Percentiles rank a stretch among this genome's conserved stretches.
phyloP scores from a whole-genome alignment of 2,797 vertebrate species.

The Hypotaenidia okinawae region DNA sequence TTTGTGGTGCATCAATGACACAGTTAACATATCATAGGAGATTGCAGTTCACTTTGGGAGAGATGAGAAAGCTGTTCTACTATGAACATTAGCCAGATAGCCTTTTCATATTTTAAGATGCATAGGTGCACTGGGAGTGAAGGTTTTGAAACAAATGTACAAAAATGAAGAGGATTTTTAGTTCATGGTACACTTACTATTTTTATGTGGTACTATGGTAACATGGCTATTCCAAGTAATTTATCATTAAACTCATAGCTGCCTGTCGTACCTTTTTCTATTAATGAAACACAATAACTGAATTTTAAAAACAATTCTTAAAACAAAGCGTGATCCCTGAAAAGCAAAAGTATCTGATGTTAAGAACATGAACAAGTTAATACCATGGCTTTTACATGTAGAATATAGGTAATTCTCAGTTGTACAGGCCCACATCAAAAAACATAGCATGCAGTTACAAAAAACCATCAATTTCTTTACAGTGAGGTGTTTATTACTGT shows the following conservation, averaged over 20 bases:
- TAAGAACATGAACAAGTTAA: background rate
- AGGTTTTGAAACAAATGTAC: constrained; percentile 27
- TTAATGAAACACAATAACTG: constrained; percentile 36
- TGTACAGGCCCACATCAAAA: background rate
- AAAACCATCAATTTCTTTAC: background rate
- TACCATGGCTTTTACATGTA: background rate
- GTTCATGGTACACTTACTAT: constrained; percentile 35
- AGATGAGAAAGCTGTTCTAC: background rate
- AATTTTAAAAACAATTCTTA: constrained; percentile 10
- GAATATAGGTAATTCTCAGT: background rate
- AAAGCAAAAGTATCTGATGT: background rate
- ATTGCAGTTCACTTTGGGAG: background rate
- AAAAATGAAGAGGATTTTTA: background rate
- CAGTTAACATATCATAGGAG: background rate
- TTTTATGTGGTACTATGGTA: constrained; percentile 65
- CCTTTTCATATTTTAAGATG: background rate
- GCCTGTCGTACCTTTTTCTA: constrained; percentile 37
- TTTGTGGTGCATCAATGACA: background rate
- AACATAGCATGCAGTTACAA: background rate
- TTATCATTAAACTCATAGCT: constrained; percentile 46
- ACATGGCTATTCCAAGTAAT: constrained; percentile 61
- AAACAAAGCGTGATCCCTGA: background rate
- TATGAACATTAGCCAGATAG: background rate
- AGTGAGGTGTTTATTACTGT: background rate
- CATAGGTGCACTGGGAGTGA: background rate